These are phyloP conservation scores for Trichomycterus rosablanca DNA, from an alignment of 2,113 vertebrate genomes.

Conservation along the genomic window DNA sequence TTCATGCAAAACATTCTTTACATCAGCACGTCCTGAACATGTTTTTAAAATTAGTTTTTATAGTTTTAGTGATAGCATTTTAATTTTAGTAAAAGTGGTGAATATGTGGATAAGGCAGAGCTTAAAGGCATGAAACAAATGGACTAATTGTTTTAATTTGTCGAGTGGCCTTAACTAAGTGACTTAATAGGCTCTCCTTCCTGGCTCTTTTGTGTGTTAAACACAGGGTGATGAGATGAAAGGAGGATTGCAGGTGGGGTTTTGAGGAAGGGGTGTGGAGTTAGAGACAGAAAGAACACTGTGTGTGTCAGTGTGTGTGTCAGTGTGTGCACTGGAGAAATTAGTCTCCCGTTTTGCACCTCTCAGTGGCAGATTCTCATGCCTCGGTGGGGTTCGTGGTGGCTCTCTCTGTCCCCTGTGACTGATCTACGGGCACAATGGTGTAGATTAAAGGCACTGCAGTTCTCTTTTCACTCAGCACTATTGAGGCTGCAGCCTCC, in stretches of 20 bases:
- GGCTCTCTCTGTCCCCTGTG: conserved; percentile 27
- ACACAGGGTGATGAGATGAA: conserved; percentile 26
- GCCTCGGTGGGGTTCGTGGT: conserved; percentile 18
- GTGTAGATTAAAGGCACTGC: conserved; percentile 35
- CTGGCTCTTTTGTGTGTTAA: conserved; percentile 26
- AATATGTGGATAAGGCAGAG: background rate
- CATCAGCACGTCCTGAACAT: background rate
- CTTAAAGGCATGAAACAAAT: conserved; percentile 5
- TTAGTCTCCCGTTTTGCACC: conserved; percentile 39
- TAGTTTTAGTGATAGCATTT: conserved; percentile 5
- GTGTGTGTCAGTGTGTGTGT: background rate
- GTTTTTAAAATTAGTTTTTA: background rate
- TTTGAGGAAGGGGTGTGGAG: conserved; percentile 11
- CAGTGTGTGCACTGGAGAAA: conserved; percentile 28
- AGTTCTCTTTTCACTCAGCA: conserved; percentile 8
- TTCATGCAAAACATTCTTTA: too few relatives aligned
- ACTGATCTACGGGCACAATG: conserved; percentile 29
- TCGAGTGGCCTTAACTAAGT: conserved; percentile 23
- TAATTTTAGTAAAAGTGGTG: background rate
- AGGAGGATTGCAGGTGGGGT: conserved; percentile 30
- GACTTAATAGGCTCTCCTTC: conserved; percentile 27
- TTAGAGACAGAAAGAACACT: conserved; percentile 2
- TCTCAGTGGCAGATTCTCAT: conserved; percentile 20
- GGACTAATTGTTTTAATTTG: conserved; percentile 31
- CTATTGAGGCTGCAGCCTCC: conserved; percentile 10